These are phyloP conservation scores for Brachyhypopomus gauderio DNA, from an alignment of 2,113 vertebrate genomes.

Conservation along the genomic window DNA sequence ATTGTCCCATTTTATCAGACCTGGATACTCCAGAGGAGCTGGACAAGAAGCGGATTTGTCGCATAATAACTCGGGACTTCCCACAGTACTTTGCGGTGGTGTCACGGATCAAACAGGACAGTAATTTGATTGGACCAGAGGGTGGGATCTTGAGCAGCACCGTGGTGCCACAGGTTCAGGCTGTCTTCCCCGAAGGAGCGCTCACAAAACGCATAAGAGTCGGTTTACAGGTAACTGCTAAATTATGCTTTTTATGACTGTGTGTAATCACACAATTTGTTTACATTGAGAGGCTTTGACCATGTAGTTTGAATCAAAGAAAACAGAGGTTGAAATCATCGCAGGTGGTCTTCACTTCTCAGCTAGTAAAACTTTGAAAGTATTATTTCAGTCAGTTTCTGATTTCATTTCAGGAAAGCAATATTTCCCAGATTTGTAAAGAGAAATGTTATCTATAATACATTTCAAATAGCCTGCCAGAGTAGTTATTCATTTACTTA, in stretches of 20 bases:
- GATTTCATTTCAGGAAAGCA: background rate
- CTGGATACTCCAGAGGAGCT: constrained; percentile 91
- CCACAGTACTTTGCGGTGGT: constrained; percentile 98
- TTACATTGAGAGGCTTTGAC: too few relatives aligned
- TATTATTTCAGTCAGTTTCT: background rate
- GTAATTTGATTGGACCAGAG: constrained; percentile 94
- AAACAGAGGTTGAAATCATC: too few relatives aligned
- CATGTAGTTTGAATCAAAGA: too few relatives aligned
- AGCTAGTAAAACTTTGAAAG: background rate
- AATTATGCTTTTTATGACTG: too few relatives aligned
- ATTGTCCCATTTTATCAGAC: constrained; percentile 70
- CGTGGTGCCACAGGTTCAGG: constrained; percentile 92
- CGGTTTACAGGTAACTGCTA: constrained; percentile 88
- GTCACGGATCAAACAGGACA: constrained; percentile 95
- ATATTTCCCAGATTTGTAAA: background rate
- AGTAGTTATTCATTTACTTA: background rate
- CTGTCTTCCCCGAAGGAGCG: constrained; percentile 94
- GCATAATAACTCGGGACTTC: constrained; percentile 96
- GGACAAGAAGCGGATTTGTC: constrained; percentile 93
- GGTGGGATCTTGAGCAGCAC: constrained; percentile 96
- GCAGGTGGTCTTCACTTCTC: too few relatives aligned
- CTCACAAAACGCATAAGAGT: constrained; percentile 96
- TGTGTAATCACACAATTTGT: too few relatives aligned
- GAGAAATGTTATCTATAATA: background rate
- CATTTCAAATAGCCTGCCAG: background rate